Percentiles rank a stretch among this genome's conserved stretches.
phyloP scores from a whole-genome alignment of 2,888 invertebrate genomes.

The Noctua fimbriata region DNA sequence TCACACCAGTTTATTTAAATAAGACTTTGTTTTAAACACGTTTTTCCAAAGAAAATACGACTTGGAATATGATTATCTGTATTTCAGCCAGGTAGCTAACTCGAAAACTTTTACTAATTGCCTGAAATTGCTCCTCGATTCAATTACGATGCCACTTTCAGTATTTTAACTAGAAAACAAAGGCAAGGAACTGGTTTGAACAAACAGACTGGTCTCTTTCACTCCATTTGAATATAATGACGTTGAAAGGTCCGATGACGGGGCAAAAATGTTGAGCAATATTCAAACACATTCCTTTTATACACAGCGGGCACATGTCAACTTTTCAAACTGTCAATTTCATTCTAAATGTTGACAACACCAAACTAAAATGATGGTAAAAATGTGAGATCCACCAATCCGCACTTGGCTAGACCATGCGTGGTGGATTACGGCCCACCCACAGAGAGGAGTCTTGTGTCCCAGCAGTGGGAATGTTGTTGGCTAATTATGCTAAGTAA shows the following conservation, averaged over 20 bases:
- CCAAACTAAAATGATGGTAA: background rate
- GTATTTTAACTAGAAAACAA: constrained; percentile 16
- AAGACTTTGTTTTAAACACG: background rate
- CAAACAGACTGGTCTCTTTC: background rate
- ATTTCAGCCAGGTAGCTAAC: background rate
- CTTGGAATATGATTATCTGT: background rate
- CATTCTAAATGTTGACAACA: background rate
- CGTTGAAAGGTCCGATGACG: background rate
- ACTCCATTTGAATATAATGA: constrained; percentile 10
- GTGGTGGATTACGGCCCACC: background rate
- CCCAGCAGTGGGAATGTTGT: background rate
- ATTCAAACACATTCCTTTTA: background rate
- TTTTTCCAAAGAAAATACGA: background rate
- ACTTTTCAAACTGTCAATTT: background rate
- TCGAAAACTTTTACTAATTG: constrained; percentile 7
- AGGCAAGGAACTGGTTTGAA: background rate
- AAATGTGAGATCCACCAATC: background rate
- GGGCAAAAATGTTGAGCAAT: background rate
- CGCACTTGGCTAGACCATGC: background rate
- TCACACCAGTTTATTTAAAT: background rate
- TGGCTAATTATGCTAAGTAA: background rate
- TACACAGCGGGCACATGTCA: background rate
- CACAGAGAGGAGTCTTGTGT: background rate
- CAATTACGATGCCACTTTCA: constrained; percentile 21
- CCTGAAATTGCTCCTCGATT: constrained; percentile 13